Evolutionary conservation across 92 coral and sea anemone species (phyloP), one percentile per base, ranked within the genome.

Genomic region (Epizoanthus stellaris): DNA sequence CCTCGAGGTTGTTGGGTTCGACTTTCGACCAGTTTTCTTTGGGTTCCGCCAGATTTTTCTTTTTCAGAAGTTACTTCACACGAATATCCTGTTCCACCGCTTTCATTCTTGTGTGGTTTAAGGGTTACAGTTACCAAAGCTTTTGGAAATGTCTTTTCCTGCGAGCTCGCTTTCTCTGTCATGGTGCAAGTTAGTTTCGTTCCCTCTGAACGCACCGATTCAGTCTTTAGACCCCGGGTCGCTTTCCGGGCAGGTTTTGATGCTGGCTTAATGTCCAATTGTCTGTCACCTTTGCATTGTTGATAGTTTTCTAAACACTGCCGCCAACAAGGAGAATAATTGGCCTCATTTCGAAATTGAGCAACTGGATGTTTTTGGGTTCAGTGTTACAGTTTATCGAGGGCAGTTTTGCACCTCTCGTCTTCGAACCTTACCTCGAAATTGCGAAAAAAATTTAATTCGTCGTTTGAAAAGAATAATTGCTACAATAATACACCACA

Each of bases 401-500:
- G 72, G 6, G 16, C 36, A 63, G 4, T 4, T 63, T 79, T 43
- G 60, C 83, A 79, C 83, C 60, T 63, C 83, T 23, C 60, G 45
- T 63, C 25, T 45, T 23, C 10, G 25, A 63, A 43, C 72, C 42
- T 63, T 62, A 3, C 56, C 10, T 62, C 20, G 40, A 79, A 79
- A 42, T 79, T 40, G 15, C 72, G 72, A n/a, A n/a, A n/a, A n/a
- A 63, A 61, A 20, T 20, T 43, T 60, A 17, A 77, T 39, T 77
- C 71, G 40, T 64, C 71, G 23, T 10, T 79, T 79, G 71, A 79
- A 79, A 42, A 63, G 71, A 63, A 79, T 79, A 79, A 79, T 79
- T 79, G 53, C 12, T 9, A 42, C 53, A 49, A 42, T 42, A 62
- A 40, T 40, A 79, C 23, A 12, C 83, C 83, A 79, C 83, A 79